A percentile compares a stretch with the other conserved stretches of the same genome.
phyloP scores from a whole-genome alignment of 2,888 invertebrate species.

The Aricia artaxerxes region DNA sequence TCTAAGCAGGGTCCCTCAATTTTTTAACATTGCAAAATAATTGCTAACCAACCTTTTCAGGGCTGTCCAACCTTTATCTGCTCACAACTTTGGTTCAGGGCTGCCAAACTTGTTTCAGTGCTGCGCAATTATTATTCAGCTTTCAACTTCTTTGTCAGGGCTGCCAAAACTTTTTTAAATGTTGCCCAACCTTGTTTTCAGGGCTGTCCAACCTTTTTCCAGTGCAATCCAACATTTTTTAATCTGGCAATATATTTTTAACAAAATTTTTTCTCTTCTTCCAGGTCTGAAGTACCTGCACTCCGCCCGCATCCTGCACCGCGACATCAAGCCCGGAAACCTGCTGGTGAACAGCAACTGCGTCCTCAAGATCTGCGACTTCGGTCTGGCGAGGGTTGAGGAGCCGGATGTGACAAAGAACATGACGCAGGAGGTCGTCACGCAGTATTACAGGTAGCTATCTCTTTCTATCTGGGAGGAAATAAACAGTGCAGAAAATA shows the following conservation, averaged over 20 bases:
- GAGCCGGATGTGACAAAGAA: slow-evolving; percentile 95
- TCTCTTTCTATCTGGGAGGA: too few relatives aligned
- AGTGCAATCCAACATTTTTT: not conserved
- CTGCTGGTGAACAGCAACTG: slow-evolving; percentile 99
- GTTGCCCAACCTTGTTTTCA: too few relatives aligned
- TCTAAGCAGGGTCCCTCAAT: too few relatives aligned
- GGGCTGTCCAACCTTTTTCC: not conserved
- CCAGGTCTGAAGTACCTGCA: slow-evolving; percentile 98
- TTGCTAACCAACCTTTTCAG: not conserved
- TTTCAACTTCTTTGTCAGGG: too few relatives aligned
- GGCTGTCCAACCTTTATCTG: not conserved
- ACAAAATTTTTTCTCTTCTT: not conserved
- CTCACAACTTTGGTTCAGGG: too few relatives aligned
- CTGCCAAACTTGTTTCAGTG: too few relatives aligned
- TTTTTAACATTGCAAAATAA: too few relatives aligned
- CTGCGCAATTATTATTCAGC: too few relatives aligned
- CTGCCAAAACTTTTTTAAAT: not conserved
- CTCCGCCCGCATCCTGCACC: slow-evolving; percentile 97
- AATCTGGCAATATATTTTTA: not conserved
- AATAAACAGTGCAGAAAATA: too few relatives aligned
- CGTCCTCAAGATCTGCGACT: slow-evolving; percentile 99
- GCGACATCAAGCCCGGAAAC: slow-evolving; percentile 99
- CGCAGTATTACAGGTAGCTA: slow-evolving; percentile 93
- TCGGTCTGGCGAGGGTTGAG: slow-evolving; percentile 98
- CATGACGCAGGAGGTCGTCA: slow-evolving; percentile 99